phyloP scores from a whole-genome alignment of 2,888 invertebrate species.

The Sympetrum striolatum region DNA sequence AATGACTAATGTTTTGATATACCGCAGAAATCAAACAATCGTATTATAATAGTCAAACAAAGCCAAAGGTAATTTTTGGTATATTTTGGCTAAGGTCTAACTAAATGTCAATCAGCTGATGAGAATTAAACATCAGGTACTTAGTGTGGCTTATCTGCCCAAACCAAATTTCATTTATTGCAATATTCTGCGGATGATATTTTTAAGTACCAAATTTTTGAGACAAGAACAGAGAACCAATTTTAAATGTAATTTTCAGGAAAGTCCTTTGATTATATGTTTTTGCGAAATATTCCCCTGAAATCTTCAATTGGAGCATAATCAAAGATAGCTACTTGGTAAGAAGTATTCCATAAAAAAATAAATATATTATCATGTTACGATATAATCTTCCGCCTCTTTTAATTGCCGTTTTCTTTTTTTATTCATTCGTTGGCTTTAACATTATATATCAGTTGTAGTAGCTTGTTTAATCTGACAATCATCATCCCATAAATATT shows the following conservation, averaged over 20 bases:
- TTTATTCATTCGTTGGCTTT: background rate
- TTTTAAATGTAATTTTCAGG: background rate
- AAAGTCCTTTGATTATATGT: background rate
- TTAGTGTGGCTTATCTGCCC: constrained; percentile 4
- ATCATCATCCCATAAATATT: constrained; percentile 28
- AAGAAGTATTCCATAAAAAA: constrained; percentile 24
- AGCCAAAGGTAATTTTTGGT: background rate
- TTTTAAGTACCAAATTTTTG: constrained; percentile 28
- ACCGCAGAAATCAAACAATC: background rate
- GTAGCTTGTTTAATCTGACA: background rate
- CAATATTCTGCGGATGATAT: constrained; percentile 18
- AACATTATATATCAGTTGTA: background rate
- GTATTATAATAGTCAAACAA: background rate
- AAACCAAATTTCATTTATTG: background rate
- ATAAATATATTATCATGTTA: constrained; percentile 8
- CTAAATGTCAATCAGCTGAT: background rate
- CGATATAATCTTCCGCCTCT: background rate
- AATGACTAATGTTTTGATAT: background rate
- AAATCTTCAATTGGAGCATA: background rate
- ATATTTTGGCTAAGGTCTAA: background rate
- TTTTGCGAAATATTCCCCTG: background rate
- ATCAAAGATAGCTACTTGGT: constrained; percentile 3
- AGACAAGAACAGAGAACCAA: background rate
- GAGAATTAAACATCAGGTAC: constrained; percentile 32
- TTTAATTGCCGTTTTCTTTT: background rate